Base-by-base conservation (phyloP, 2,888 invertebrate species). In the Caenorhabditis auriculariae region DNA sequence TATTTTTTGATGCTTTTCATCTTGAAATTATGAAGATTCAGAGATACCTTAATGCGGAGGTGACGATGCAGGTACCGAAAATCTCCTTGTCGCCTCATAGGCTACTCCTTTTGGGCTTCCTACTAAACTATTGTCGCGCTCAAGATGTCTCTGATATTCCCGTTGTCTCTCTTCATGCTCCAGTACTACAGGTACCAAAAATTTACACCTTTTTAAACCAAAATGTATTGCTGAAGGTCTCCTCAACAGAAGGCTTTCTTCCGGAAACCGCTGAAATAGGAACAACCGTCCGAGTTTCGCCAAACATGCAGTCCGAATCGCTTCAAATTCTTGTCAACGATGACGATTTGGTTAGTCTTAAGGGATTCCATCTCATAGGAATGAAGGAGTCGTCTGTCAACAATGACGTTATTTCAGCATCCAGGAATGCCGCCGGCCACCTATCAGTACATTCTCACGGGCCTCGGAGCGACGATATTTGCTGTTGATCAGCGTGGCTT, bases 371-470 rank as follows among this genome's bases (percentile, higher is more conserved):
- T 12, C n/a, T n/a, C n/a, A n/a, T n/a, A n/a, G n/a, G n/a, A n/a
- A n/a, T n/a, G n/a, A n/a, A n/a, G n/a, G n/a, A n/a, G n/a, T n/a
- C n/a, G n/a, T n/a, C n/a, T n/a, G n/a, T 17, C 17, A 21, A 51
- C 17, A 23, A 50, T 24, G 4, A 19, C 6, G 9, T 4, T 21
- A 5, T 41, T 80, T 49, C 56, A 80, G 80, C 68, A 78, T 60
- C 77, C 81, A n/a, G 81, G 81, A 27, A 82, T 78, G 78, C 74
- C 78, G 5, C 77, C 81, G 27, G 81, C 81, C 19, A 79, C 80
- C 5, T 81, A 81, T 51, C 81, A 81, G 59, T 81, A 81, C 65
- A 70, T 82, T 21, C 60, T 81, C 6, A 78, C 76, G 24, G 81
- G 81, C 15, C 60, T 69, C 37, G 81, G 81, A 0, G 80, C 81